Percentiles rank a stretch among this genome's conserved stretches.
Evolutionary conservation across 1,140 invertebrate species (phyloP).

Genomic region (Brachionus manjavacas): DNA sequence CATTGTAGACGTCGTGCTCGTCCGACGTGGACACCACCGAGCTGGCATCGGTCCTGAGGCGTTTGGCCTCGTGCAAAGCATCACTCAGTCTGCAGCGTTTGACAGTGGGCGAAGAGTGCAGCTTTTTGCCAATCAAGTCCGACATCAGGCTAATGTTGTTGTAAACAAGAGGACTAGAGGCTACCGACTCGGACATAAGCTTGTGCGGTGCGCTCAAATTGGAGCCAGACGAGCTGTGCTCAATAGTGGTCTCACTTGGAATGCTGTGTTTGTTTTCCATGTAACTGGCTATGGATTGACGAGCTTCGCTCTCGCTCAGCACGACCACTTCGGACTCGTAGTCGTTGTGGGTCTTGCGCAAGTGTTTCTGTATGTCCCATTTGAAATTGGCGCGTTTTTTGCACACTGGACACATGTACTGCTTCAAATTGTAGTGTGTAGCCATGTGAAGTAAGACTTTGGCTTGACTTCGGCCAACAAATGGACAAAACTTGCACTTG

Average conservation of each 20-base stretch:
- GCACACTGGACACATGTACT: constrained; percentile 54
- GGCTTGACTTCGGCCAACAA: constrained; percentile 49
- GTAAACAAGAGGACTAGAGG: neutral
- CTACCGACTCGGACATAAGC: neutral
- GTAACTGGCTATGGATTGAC: constrained; percentile 51
- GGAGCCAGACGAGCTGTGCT: constrained; percentile 71
- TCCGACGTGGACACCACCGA: neutral
- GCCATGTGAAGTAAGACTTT: constrained; percentile 52
- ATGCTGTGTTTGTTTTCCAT: constrained; percentile 44
- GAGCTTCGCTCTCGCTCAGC: constrained; percentile 52
- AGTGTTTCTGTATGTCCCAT: constrained; percentile 57
- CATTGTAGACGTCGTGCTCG: neutral
- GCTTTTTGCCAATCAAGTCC: constrained; percentile 44
- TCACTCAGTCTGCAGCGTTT: neutral
- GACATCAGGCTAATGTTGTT: neutral
- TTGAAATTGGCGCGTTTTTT: constrained; percentile 53
- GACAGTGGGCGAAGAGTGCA: constrained; percentile 17
- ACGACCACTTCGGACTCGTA: constrained; percentile 49
- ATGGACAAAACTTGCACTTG: constrained; percentile 51
- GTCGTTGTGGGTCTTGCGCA: constrained; percentile 50
- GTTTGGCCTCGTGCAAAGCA: neutral
- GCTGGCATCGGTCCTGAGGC: neutral
- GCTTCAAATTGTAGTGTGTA: constrained; percentile 53
- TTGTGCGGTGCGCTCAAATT: constrained; percentile 50
- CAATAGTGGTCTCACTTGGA: constrained; percentile 59